These are phyloP conservation scores for Alauda arvensis DNA, from an alignment of 2,797 vertebrate genomes.

Conservation along the genomic window DNA sequence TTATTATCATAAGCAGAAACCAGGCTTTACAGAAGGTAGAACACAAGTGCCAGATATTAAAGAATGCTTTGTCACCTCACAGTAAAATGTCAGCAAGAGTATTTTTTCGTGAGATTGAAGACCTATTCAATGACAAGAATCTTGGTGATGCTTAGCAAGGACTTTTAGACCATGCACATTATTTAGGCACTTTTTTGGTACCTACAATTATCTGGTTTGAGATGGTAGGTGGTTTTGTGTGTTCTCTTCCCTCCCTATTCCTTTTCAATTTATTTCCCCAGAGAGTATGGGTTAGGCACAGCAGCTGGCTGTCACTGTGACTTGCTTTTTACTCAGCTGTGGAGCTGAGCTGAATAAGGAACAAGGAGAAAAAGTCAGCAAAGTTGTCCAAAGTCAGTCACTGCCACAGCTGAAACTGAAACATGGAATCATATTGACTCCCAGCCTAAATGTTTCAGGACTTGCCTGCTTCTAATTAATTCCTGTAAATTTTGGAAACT, in stretches of 20 bases:
- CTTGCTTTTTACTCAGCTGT: constrained; percentile 36
- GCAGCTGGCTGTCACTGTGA: constrained; percentile 41
- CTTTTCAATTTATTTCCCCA: constrained; percentile 38
- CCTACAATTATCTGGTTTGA: neutral
- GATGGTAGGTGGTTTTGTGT: neutral
- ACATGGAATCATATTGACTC: neutral
- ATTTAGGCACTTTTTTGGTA: neutral
- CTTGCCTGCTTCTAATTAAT: neutral
- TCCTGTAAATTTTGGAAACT: neutral
- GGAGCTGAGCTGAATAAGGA: constrained; percentile 48
- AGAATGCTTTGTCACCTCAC: neutral
- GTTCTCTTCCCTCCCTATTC: neutral
- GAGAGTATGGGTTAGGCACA: neutral
- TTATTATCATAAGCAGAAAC: neutral
- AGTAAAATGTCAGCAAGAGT: neutral
- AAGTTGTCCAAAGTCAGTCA: constrained; percentile 30
- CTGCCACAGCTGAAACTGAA: neutral
- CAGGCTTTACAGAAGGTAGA: neutral
- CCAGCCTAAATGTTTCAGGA: neutral
- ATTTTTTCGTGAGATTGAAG: neutral
- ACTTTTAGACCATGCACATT: neutral
- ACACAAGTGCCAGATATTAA: neutral
- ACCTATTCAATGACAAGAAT: neutral
- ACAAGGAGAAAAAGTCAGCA: constrained; percentile 17
- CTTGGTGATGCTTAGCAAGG: neutral